Evolutionary conservation across 2,797 vertebrate genomes (phyloP).

Genomic region (Thamnophis elegans): DNA sequence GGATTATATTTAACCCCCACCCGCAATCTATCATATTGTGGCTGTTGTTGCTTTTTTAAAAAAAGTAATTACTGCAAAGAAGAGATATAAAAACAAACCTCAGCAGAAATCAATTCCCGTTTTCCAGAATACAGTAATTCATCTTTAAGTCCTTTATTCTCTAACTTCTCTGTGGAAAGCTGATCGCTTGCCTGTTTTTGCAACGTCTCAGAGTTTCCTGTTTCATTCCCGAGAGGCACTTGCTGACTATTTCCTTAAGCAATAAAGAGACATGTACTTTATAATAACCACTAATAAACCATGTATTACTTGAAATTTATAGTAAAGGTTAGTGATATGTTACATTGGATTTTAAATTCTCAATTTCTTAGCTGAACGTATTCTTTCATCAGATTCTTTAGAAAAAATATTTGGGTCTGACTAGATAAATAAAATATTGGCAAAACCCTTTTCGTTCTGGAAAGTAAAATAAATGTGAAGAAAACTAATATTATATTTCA

Average conservation of each 20-base stretch:
- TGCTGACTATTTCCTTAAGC: conserved; percentile 73
- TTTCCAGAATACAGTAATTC: conserved; percentile 61
- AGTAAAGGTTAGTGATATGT: neutral
- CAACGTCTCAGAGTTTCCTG: conserved; percentile 68
- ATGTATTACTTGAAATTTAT: neutral
- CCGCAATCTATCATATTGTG: neutral
- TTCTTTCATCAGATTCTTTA: neutral
- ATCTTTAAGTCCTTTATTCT: conserved; percentile 66
- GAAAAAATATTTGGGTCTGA: neutral
- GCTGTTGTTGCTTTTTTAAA: neutral
- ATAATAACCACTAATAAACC: neutral
- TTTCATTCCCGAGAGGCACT: conserved; percentile 71
- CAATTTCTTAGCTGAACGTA: neutral
- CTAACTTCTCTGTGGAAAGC: conserved; percentile 68
- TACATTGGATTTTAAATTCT: neutral
- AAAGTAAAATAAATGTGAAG: neutral
- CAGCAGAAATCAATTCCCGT: conserved; percentile 60
- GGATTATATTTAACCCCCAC: neutral
- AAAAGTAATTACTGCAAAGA: neutral
- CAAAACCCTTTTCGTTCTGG: neutral
- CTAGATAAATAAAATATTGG: neutral
- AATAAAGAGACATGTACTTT: conserved; percentile 39
- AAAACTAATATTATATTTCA: neutral
- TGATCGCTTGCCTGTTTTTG: conserved; percentile 69
- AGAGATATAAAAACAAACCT: conserved; percentile 62